phyloP scores from a whole-genome alignment of 2,113 vertebrate genomes.

The Cnemophilus loriae region DNA sequence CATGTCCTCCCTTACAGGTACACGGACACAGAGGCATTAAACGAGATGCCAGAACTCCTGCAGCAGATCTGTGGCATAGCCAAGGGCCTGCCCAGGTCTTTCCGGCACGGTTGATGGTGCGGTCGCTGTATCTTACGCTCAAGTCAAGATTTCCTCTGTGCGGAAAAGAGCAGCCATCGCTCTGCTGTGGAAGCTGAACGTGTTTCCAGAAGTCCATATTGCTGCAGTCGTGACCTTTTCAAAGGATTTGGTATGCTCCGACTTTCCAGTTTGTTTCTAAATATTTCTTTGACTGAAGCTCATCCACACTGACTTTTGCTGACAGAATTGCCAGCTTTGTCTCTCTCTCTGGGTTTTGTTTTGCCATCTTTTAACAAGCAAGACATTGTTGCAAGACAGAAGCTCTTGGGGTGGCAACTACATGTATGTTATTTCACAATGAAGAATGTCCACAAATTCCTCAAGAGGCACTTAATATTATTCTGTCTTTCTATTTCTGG shows the following conservation, averaged over 20 bases:
- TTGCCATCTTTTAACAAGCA: neutral
- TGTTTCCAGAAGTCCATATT: conserved; percentile 42
- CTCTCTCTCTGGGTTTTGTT: neutral
- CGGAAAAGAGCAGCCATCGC: neutral
- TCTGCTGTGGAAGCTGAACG: neutral
- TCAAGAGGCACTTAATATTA: neutral
- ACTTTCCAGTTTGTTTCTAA: conserved; percentile 35
- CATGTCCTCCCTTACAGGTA: neutral
- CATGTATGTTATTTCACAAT: neutral
- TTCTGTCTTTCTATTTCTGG: neutral
- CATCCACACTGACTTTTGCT: neutral
- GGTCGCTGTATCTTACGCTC: neutral
- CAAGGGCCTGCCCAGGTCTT: neutral
- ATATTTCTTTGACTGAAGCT: conserved; percentile 26
- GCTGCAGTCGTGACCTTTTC: conserved; percentile 25
- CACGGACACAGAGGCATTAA: neutral
- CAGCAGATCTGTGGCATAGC: neutral
- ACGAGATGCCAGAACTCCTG: rapidly evolving
- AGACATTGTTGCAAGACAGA: neutral
- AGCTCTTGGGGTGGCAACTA: neutral
- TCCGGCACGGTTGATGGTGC: neutral
- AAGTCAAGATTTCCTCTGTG: neutral
- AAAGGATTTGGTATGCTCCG: neutral
- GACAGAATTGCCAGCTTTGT: conserved; percentile 4
- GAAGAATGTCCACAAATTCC: neutral